Base-by-base conservation (phyloP, 2,797 vertebrate species). In the Xyrichtys novacula region DNA sequence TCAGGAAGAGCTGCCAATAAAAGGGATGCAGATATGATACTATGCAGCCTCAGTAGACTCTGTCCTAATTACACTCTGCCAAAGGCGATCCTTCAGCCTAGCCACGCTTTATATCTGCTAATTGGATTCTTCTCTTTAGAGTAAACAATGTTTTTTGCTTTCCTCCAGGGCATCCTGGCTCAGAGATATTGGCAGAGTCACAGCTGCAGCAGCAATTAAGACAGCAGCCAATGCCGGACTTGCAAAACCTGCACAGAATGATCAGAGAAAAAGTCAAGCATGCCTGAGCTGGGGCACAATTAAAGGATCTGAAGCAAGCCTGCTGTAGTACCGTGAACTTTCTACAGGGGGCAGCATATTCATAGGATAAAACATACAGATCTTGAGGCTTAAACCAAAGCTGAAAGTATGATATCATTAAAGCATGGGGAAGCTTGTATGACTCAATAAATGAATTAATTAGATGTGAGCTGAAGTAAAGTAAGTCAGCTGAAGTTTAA, bases 101-200 rank as follows among this genome's bases (percentile, higher is more conserved):
- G 78, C 74, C 69, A 86, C 48, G 74, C 78, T 87, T 87, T 77
- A 62, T 69, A 72, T 78, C 73, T 71, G 57, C 70, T 88, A 89
- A 88, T 85, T 86, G 82, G 88, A 91, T 90, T 84, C 65, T 71
- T 85, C 61, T 78, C 79, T 88, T 87, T 63, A 73, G 65, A 83
- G 80, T 78, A 84, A 86, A 89, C 67, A 66, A 57, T 67, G 48
- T 55, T 59, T 65, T 69, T 58, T 56, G 34, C 58, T 73, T 58
- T 65, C 54, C 72, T 73, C 60, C 55, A 48, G 65, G 78, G 65
- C 58, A 60, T 74, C 31, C 28, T 38, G 38, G 61, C 49, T 57
- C 19, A 47, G 63, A 76, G 65, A 71, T 71, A 52, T 22, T 57
- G 55, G 52, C 28, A 1, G 28, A 52, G 44, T 54, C 53, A 70